Conservation (phyloP, 2,888 invertebrate species). For the Papilio protenor region DNA sequence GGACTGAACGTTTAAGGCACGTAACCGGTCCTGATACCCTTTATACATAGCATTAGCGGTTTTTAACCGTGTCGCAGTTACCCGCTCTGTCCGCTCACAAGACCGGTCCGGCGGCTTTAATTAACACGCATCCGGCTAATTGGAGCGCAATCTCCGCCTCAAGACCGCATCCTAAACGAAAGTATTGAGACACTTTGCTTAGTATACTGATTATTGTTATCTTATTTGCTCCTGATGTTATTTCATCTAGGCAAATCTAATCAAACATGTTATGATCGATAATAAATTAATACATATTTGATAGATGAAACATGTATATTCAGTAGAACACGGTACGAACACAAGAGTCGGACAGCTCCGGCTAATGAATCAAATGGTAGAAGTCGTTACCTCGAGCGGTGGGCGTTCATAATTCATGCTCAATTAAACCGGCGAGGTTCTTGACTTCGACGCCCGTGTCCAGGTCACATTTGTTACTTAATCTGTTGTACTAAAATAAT, state of each 20-base stretch:
- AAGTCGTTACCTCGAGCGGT: slow-evolving; percentile 65
- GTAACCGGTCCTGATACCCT: slow-evolving; percentile 48
- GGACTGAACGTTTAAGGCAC: slow-evolving; percentile 39
- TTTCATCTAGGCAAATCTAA: background rate
- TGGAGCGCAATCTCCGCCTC: slow-evolving; percentile 56
- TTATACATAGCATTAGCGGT: slow-evolving; percentile 49
- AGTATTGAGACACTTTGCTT: slow-evolving; percentile 49
- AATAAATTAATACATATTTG: background rate
- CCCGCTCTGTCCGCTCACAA: slow-evolving; percentile 46
- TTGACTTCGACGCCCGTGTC: slow-evolving; percentile 65
- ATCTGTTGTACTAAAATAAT: slow-evolving; percentile 23
- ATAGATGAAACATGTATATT: background rate
- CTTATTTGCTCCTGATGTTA: background rate
- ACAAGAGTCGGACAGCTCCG: slow-evolving; percentile 45
- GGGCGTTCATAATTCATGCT: slow-evolving; percentile 76
- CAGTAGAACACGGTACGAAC: slow-evolving; percentile 3
- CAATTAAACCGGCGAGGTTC: slow-evolving; percentile 78
- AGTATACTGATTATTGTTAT: slow-evolving; percentile 20
- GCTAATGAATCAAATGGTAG: slow-evolving; percentile 73
- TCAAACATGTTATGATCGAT: background rate
- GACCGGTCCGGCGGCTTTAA: slow-evolving; percentile 58
- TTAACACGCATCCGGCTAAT: slow-evolving; percentile 66
- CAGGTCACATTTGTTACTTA: slow-evolving; percentile 43
- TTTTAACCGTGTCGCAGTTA: slow-evolving; percentile 39
- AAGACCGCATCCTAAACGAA: slow-evolving; percentile 56